These are phyloP conservation scores for Nasua narica DNA, from an alignment of 2,797 vertebrate species.

Conservation along the genomic window DNA sequence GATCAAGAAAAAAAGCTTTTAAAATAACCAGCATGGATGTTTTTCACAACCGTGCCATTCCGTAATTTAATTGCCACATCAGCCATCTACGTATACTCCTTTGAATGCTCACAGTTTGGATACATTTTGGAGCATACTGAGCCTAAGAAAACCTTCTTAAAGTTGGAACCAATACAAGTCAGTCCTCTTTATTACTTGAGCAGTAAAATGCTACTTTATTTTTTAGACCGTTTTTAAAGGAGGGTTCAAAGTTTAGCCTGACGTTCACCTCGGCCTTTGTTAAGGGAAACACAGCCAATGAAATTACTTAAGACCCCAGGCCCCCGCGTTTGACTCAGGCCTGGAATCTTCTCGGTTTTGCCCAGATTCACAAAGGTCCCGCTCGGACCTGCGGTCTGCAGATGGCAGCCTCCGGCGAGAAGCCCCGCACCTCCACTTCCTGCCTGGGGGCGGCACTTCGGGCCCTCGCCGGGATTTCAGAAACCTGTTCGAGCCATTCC, in stretches of 20 bases:
- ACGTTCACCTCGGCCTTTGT: background rate
- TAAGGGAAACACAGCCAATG: background rate
- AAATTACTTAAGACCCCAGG: background rate
- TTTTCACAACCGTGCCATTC: background rate
- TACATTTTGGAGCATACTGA: background rate
- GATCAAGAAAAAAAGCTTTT: background rate
- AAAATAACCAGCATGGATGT: background rate
- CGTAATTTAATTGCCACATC: background rate
- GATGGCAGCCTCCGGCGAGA: background rate
- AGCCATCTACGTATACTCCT: background rate
- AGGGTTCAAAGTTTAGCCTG: background rate
- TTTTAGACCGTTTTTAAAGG: background rate
- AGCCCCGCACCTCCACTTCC: background rate
- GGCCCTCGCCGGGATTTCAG: background rate
- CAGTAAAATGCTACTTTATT: background rate
- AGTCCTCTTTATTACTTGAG: background rate
- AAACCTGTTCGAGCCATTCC: background rate
- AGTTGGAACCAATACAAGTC: background rate
- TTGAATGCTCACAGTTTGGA: background rate
- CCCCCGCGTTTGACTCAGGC: background rate
- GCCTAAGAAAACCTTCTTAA: background rate
- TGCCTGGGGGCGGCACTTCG: background rate
- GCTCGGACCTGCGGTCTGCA: background rate
- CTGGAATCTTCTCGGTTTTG: background rate
- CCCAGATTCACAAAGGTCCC: background rate